Percentiles rank a stretch among this genome's conserved stretches.
phyloP scores from a whole-genome alignment of 2,797 vertebrate genomes.

The Clamator glandarius region DNA sequence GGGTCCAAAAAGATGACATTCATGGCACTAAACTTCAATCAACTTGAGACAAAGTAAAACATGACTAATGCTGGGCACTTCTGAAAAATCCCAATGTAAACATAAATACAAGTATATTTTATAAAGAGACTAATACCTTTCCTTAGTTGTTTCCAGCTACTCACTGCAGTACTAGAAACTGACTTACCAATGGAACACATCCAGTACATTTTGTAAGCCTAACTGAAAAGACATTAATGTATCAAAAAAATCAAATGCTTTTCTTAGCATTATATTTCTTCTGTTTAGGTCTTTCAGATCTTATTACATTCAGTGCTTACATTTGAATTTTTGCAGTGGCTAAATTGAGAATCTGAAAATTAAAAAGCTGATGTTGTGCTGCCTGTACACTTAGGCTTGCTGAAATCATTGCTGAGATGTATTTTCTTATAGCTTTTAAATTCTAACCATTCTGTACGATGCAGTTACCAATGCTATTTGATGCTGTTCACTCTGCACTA shows the following conservation, averaged over 20 bases:
- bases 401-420: background rate
- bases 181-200: background rate
- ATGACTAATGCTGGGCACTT: background rate
- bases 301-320: background rate
- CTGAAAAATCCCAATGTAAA: background rate
- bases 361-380: background rate
- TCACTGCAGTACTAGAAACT: background rate
- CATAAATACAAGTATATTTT: background rate
- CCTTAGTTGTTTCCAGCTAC: background rate
- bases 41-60: background rate
- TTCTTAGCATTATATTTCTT: background rate
- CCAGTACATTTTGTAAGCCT: background rate
- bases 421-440: conserved; percentile 4
- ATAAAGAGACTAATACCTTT: background rate
- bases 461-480: background rate
- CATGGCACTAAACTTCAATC: background rate
- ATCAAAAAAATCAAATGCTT: background rate
- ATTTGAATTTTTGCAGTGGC: background rate
- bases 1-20: background rate
- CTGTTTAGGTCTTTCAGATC: background rate
- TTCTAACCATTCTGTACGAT: background rate
- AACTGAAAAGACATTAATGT: background rate
- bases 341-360: conserved; percentile 1
- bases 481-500: background rate
- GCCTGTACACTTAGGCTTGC: too few species aligned